Conservation (phyloP, 2,888 invertebrate genomes). For the Microplitis deprimator region DNA sequence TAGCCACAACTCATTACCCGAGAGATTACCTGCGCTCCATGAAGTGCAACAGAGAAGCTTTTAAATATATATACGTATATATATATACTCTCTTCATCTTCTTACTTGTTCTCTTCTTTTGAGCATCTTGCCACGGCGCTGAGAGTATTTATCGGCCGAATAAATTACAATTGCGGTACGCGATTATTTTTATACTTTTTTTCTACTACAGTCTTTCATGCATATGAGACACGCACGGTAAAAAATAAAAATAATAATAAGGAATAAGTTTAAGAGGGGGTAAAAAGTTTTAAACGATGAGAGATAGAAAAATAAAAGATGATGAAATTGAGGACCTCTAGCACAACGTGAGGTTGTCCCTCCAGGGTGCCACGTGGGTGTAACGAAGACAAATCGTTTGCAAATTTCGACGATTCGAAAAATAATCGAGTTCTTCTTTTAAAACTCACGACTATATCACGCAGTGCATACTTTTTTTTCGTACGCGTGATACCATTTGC, state of each 20-base stretch:
- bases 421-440: constrained; percentile 35
- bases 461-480: background rate
- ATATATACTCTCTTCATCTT: too few relatives aligned
- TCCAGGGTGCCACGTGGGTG: constrained; percentile 65
- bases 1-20: constrained; percentile 55
- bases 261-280: constrained; percentile 30
- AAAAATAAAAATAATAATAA: constrained; percentile 17
- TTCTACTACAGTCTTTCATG: background rate
- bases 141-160: constrained; percentile 63
- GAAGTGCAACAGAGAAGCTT: too few relatives aligned
- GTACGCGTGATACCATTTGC: constrained; percentile 25
- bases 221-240: constrained; percentile 13
- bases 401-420: constrained; percentile 61
- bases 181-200: constrained; percentile 15
- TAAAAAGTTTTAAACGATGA: constrained; percentile 37
- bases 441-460: too few relatives aligned
- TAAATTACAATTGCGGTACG: constrained; percentile 62
- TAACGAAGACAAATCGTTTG: constrained; percentile 69
- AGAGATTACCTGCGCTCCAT: constrained; percentile 52
- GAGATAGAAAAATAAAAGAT: constrained; percentile 25
- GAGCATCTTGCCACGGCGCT: constrained; percentile 43
- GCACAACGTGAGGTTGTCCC: constrained; percentile 57
- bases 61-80: too few relatives aligned
- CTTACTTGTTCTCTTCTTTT: too few relatives aligned
- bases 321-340: constrained; percentile 52